Conservation (phyloP, 2,113 vertebrate genomes). For the Chaetodon trifascialis region DNA sequence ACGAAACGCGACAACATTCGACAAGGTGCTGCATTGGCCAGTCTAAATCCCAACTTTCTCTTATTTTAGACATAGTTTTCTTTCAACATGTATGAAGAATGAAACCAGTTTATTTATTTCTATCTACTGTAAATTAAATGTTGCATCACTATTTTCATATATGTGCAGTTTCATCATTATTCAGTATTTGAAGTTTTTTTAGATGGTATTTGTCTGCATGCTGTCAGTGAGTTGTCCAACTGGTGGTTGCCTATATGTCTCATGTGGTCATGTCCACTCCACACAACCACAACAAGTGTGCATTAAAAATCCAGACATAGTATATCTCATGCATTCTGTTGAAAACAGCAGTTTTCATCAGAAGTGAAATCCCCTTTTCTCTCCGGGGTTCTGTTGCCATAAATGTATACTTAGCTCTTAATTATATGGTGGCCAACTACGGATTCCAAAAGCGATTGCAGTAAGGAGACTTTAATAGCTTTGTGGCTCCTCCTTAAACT, state of each 20-base stretch:
- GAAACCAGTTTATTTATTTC: neutral
- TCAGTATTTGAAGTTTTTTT: neutral
- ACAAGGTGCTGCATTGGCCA: no score
- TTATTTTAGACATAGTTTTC: no score
- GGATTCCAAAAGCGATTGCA: slow-evolving; percentile 64
- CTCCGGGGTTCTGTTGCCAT: slow-evolving; percentile 23
- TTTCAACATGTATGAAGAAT: neutral
- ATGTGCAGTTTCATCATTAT: neutral
- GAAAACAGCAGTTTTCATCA: slow-evolving; percentile 41
- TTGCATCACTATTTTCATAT: neutral
- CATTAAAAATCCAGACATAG: neutral
- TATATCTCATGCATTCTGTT: neutral
- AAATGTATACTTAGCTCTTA: slow-evolving; percentile 66
- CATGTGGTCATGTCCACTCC: neutral
- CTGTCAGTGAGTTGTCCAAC: neutral
- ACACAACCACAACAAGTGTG: neutral
- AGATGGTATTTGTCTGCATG: neutral
- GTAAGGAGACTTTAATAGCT: slow-evolving; percentile 63
- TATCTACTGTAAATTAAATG: neutral
- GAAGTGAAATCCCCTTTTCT: slow-evolving; percentile 16
- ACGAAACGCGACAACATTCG: no score
- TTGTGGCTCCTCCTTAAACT: slow-evolving; percentile 55
- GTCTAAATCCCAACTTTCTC: no score
- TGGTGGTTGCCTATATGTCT: neutral
- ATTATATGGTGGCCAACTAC: slow-evolving; percentile 67